Evolutionary conservation across 1,140 invertebrate species (phyloP).

Genomic region (Cotesia chilonis): DNA sequence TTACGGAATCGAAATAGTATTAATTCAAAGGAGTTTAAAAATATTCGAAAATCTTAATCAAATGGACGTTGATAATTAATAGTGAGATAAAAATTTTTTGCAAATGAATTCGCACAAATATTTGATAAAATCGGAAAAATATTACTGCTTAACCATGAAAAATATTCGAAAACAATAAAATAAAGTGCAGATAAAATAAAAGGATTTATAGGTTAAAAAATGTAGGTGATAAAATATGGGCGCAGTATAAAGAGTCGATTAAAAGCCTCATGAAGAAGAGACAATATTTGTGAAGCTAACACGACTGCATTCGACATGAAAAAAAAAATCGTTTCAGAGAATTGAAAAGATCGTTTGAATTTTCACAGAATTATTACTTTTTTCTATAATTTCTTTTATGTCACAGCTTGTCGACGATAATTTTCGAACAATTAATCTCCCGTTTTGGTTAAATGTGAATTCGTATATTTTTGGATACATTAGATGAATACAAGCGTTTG

Average conservation of each 20-base stretch:
- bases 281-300: conserved; percentile 8
- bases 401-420: conserved; percentile 36
- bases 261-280: background rate
- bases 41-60: no score
- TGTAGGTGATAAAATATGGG: background rate
- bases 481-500: background rate
- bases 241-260: background rate
- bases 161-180: no score
- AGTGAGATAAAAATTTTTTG: no score
- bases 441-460: no score
- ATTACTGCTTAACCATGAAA: no score
- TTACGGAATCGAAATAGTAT: no score
- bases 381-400: conserved; percentile 42
- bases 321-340: background rate
- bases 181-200: no score
- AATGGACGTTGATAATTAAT: no score
- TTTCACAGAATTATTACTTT: background rate
- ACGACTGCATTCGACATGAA: background rate
- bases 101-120: no score
- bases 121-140: no score
- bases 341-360: background rate
- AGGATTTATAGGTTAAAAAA: conserved; percentile 2
- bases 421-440: conserved; percentile 38
- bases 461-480: background rate
- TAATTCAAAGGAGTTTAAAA: no score